phyloP scores from a whole-genome alignment of 2,797 vertebrate genomes.

The Hydrophis major region DNA sequence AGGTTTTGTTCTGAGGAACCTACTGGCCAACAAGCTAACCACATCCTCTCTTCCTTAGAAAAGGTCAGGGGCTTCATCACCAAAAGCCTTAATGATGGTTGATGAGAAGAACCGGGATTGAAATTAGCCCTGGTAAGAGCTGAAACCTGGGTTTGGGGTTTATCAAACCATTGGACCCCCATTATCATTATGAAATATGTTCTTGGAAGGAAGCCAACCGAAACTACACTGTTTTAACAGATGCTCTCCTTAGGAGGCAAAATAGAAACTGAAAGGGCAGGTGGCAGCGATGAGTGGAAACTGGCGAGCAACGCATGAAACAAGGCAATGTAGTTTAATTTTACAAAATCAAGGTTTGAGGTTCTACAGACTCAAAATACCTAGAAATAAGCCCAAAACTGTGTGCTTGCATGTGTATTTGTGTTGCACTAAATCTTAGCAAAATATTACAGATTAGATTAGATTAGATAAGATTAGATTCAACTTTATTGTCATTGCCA shows the following conservation, averaged over 20 bases:
- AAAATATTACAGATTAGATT: no score
- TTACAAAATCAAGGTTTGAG: not conserved
- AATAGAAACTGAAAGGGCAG: not conserved
- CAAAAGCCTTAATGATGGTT: not conserved
- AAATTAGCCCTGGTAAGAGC: slow-evolving; percentile 42
- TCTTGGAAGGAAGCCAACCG: slow-evolving; percentile 45
- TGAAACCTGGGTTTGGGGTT: slow-evolving; percentile 27
- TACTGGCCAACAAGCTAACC: slow-evolving; percentile 59
- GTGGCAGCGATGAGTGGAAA: not conserved
- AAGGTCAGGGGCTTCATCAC: not conserved
- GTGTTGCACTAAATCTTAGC: no score
- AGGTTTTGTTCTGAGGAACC: slow-evolving; percentile 62
- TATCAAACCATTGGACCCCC: slow-evolving; percentile 37
- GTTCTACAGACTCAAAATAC: not conserved
- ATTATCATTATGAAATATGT: slow-evolving; percentile 36
- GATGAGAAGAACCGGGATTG: slow-evolving; percentile 33
- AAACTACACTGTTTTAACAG: not conserved
- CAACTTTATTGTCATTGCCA: no score
- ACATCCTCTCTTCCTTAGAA: not conserved
- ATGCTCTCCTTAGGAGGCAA: no score
- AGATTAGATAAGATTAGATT: no score
- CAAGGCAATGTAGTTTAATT: not conserved
- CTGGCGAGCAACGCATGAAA: not conserved
- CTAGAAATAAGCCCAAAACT: not conserved
- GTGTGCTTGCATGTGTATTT: not conserved